Percentiles rank a stretch among this genome's conserved stretches.
These are phyloP conservation scores for Rissa tridactyla DNA, from an alignment of 2,113 vertebrate genomes.

Conservation along the genomic window DNA sequence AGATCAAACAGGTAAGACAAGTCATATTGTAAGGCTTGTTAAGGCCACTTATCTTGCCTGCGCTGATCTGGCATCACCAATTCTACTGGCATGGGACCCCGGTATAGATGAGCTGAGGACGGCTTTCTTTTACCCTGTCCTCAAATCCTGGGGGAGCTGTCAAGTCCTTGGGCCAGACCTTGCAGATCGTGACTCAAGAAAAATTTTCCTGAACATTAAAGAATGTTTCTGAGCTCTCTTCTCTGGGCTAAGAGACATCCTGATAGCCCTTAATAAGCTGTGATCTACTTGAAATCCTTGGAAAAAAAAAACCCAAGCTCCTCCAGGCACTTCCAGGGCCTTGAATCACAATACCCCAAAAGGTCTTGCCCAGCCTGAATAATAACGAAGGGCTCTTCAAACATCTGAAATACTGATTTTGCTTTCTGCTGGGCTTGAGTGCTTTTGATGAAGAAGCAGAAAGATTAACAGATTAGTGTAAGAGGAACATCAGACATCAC, in stretches of 20 bases:
- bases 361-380: slow-evolving; percentile 15
- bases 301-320: background rate
- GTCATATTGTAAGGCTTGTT: background rate
- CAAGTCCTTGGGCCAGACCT: background rate
- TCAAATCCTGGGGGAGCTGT: background rate
- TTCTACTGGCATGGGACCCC: background rate
- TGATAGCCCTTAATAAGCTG: background rate
- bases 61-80: background rate
- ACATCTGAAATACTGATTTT: background rate
- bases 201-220: background rate
- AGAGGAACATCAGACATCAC: slow-evolving; percentile 8
- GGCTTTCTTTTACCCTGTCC: background rate
- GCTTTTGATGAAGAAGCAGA: slow-evolving; percentile 34
- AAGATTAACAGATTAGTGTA: slow-evolving; percentile 13
- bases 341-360: background rate
- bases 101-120: background rate
- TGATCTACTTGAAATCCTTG: background rate
- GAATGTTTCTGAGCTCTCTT: background rate
- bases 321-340: background rate
- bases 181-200: background rate
- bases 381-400: slow-evolving; percentile 9
- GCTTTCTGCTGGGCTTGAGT: background rate
- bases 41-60: background rate
- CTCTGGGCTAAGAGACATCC: background rate
- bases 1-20: background rate